Conservation (phyloP, 2,113 vertebrate genomes). For the Platysternon megacephalum region DNA sequence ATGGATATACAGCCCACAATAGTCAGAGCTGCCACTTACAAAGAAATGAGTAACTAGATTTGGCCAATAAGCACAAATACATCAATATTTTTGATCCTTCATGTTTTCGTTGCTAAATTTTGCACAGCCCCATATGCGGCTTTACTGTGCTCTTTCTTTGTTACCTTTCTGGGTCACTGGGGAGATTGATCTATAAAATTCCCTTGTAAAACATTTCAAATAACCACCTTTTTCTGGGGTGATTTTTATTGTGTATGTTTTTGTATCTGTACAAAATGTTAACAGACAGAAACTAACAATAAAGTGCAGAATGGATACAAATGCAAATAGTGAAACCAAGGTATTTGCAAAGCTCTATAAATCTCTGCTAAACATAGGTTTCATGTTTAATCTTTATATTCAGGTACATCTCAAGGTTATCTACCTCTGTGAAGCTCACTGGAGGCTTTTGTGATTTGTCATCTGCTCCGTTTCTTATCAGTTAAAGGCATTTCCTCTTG, state of each 20-base stretch:
- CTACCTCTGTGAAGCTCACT: conserved; percentile 66
- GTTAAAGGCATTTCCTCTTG: conserved; percentile 61
- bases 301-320: conserved; percentile 76
- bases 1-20: conserved; percentile 57
- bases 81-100: conserved; percentile 58
- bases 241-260: conserved; percentile 42
- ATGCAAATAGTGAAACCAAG: conserved; percentile 74
- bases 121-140: conserved; percentile 34
- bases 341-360: conserved; percentile 75
- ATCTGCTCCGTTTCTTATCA: conserved; percentile 74
- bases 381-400: conserved; percentile 80
- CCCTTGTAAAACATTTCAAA: conserved; percentile 66
- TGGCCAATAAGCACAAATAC: conserved; percentile 49
- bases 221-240: conserved; percentile 28
- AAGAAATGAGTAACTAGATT: conserved; percentile 64
- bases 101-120: conserved; percentile 44
- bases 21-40: not conserved
- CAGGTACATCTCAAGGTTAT: conserved; percentile 81
- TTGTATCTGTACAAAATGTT: conserved; percentile 59
- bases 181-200: conserved; percentile 55
- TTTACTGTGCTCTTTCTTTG: conserved; percentile 53
- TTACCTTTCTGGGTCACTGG: conserved; percentile 52
- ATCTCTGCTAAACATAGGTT: conserved; percentile 62
- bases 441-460: conserved; percentile 61
- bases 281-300: conserved; percentile 75